These are phyloP conservation scores for Oenanthe oenanthe DNA, from an alignment of 2,113 vertebrate species.

Conservation along the genomic window DNA sequence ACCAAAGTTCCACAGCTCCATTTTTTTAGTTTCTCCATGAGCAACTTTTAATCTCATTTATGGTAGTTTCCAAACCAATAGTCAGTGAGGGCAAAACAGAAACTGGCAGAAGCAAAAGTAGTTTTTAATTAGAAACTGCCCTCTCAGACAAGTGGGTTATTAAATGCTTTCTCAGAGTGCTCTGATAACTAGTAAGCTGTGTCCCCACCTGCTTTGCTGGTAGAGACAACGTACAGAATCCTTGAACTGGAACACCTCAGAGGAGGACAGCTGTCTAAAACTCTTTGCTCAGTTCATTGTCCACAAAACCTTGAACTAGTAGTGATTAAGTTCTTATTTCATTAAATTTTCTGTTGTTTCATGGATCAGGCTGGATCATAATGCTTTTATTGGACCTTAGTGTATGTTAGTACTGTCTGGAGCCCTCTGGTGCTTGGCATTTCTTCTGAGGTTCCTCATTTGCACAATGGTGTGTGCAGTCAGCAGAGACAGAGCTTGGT, in stretches of 20 bases:
- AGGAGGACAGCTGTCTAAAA: neutral
- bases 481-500: neutral
- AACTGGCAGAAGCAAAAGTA: neutral
- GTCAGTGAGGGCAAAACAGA: neutral
- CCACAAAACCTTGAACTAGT: neutral
- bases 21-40: neutral
- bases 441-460: neutral
- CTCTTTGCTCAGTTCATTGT: neutral
- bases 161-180: neutral
- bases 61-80: neutral
- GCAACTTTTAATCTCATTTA: neutral
- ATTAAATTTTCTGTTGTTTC: neutral
- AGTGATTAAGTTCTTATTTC: neutral
- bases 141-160: neutral
- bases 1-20: neutral
- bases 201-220: neutral
- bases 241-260: neutral
- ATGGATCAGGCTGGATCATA: neutral
- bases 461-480: neutral
- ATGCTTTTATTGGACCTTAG: neutral
- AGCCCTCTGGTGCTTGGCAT: neutral
- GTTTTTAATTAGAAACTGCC: neutral
- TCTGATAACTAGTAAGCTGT: neutral
- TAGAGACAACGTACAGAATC: neutral
- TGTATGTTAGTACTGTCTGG: neutral